Evolutionary conservation across 2,113 vertebrate genomes (phyloP), one percentile per base, ranked within the genome.

Genomic region (Epinephelus fuscoguttatus): DNA sequence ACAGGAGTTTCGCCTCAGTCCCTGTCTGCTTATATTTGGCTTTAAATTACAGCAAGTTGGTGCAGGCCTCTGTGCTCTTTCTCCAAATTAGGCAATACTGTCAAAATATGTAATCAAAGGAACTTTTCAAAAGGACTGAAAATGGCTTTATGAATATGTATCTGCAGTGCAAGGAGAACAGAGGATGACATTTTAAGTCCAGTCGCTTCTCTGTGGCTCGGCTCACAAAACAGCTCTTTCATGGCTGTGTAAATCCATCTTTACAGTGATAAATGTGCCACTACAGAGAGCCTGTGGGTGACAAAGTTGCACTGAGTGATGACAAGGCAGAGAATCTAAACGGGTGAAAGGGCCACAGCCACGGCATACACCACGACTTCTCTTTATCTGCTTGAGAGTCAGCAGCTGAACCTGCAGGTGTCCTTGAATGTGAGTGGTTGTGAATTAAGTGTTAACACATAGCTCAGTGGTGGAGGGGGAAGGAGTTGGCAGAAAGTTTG

Each of bases 91-190:
- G 74, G 80, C 76, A 91, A 82, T 56, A 40, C 42, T 82, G 60
- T 85, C 83, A 88, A 82, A 89, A 79, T 84, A 57, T 78, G 60
- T 77, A 81, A 84, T 75, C 61, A 82, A 49, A 85, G 72, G 49
- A 68, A 68, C 64, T 59, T 86, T 70, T 27, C 45, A 69, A 77
- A 85, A 30, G 45, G 19, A 61, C 52, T 81, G 75, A 79, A 80
- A 89, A 30, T 18, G 9, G 23, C 66, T 80, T 75, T 42, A 80
- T 85, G 49, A 69, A 74, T 82, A 57, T 81, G 42, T 33, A 75
- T 85, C 49, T 8, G 13, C 37, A 70, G 45, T 63, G 67, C 49
- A 42, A 5, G 0, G 5, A 4, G 37, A 78, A 74, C 23, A 64
- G 27, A 68, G 63, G 37, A 33, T 69, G 67, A 75, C 59, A 62